Conservation (phyloP, 1,140 invertebrate genomes). For the Lepidotrigona ventralis region DNA sequence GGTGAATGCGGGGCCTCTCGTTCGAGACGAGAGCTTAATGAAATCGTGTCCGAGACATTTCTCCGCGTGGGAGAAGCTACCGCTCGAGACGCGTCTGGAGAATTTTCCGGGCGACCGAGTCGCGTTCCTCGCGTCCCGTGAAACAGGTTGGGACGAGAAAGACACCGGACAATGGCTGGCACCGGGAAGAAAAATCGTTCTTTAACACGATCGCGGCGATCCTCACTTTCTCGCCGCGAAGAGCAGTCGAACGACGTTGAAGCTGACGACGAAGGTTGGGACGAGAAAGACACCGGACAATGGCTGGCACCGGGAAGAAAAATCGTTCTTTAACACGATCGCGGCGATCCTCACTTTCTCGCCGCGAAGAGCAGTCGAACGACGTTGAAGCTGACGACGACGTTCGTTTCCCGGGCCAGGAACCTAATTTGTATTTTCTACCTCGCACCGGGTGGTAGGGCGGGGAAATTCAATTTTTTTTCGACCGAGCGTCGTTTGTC, state of each 20-base stretch:
- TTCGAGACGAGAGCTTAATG: conserved; percentile 60
- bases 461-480: conserved; percentile 70
- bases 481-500: conserved; percentile 67
- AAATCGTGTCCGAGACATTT: conserved; percentile 75
- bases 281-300: conserved; percentile 56
- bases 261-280: conserved; percentile 62
- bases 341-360: conserved; percentile 15
- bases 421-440: conserved; percentile 69
- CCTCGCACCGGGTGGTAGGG: conserved; percentile 63
- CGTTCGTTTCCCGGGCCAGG: conserved; percentile 59
- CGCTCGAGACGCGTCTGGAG: conserved; percentile 43
- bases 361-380: conserved; percentile 14
- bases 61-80: conserved; percentile 71
- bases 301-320: conserved; percentile 59
- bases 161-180: conserved; percentile 51
- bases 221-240: conserved; percentile 16
- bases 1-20: too few species aligned
- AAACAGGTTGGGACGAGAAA: conserved; percentile 59
- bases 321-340: conserved; percentile 73
- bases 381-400: conserved; percentile 53
- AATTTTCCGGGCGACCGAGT: conserved; percentile 76
- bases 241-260: conserved; percentile 2
- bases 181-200: conserved; percentile 70
- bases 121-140: conserved; percentile 27
- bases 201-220: conserved; percentile 64